phyloP scores from a whole-genome alignment of 1,140 invertebrate species.

The Radopholus similis region DNA sequence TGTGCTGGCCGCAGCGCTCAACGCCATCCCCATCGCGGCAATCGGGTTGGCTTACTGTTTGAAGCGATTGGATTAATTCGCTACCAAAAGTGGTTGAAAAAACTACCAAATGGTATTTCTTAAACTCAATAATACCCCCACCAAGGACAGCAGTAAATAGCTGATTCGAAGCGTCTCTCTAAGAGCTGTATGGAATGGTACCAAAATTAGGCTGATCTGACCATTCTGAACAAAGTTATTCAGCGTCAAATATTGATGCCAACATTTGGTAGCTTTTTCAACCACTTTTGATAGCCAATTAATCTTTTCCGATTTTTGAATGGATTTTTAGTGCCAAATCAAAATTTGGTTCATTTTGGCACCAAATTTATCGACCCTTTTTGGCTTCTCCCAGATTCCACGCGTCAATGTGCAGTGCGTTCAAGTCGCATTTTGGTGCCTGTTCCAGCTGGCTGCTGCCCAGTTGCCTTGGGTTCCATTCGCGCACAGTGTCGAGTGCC shows the following conservation, averaged over 20 bases:
- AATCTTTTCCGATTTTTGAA: neutral
- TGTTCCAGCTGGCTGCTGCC: neutral
- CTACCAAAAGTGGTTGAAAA: no score
- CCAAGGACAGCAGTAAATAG: no score
- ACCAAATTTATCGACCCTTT: neutral
- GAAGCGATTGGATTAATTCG: neutral
- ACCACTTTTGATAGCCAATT: neutral
- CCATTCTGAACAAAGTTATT: neutral
- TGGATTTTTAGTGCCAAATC: neutral
- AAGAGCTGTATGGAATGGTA: neutral
- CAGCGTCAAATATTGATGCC: neutral
- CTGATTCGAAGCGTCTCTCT: no score
- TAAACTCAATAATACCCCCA: no score
- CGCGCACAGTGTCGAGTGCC: neutral
- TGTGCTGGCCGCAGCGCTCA: slow-evolving; percentile 16
- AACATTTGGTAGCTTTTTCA: neutral
- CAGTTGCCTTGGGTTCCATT: neutral
- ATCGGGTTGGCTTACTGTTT: slow-evolving; percentile 13
- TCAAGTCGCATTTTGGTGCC: neutral
- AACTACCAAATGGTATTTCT: no score
- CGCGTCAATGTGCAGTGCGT: neutral
- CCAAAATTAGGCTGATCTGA: neutral
- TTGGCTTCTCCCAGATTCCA: neutral
- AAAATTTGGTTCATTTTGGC: neutral
- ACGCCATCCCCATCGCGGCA: slow-evolving; percentile 20